Conservation (phyloP, 2,113 vertebrate species). For the Fregata magnificens region DNA sequence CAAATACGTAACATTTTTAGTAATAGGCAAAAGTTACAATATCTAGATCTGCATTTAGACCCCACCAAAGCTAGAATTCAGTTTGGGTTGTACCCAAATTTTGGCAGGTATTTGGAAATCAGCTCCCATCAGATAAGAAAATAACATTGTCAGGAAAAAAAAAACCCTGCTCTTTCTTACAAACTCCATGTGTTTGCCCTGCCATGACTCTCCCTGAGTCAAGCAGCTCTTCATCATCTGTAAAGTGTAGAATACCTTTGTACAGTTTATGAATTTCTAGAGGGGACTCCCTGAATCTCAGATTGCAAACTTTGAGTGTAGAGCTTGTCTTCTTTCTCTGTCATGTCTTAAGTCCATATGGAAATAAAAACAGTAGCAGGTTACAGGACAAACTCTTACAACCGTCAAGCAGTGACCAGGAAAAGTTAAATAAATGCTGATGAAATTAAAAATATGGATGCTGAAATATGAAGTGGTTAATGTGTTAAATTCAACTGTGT, state of each 20-base stretch:
- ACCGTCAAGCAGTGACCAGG: neutral
- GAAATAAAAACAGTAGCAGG: neutral
- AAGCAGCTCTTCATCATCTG: neutral
- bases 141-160: neutral
- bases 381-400: neutral
- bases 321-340: neutral
- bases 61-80: neutral
- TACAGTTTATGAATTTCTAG: neutral
- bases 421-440: neutral
- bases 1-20: neutral
- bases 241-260: neutral
- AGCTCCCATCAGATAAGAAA: neutral
- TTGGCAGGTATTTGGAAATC: neutral
- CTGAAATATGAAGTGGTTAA: neutral
- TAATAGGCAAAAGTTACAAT: neutral
- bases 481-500: neutral
- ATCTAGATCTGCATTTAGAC: neutral
- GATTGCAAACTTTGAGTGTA: neutral
- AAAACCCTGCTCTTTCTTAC: neutral
- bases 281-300: neutral
- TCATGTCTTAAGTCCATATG: neutral
- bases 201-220: neutral
- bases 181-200: neutral
- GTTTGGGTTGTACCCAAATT: neutral
- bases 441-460: neutral